Evolutionary conservation across 2,888 invertebrate species (phyloP), one percentile per base, ranked within the genome.

Genomic region (Netelia inedita): DNA sequence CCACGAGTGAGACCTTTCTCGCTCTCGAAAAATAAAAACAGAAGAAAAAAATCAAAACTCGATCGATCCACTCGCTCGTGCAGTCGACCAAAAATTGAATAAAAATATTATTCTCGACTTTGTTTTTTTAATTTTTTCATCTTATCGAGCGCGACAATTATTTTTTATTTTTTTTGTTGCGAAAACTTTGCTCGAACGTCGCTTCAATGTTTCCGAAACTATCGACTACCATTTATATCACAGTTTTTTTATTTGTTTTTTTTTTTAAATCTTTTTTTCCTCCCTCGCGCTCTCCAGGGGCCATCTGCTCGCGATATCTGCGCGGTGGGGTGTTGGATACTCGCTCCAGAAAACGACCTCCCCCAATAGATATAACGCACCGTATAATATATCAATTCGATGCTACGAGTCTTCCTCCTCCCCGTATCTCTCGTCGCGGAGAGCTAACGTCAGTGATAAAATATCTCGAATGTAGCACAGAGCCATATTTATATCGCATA

Each of bases 361-460:
- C 53, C 23, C 72, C 10, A 8, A 41, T 55, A 35, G 46, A 68
- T 74, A 53, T 43, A 1, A 35, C 35, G 35, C 35, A 46, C 41
- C 16, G 55, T 46, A 71, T 74, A 74, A 73, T 79, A 74, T 63
- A 69, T 79, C 79, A 74, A 79, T 79, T 73, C 71, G 41, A 53
- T 72, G 9, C 16, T 79, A 59, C 41, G 23, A 59, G 35, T 50
- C 63, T 53, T 11, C 66, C 35, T 59, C 1, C 35, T 6, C 8
- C 28, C 61, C 76, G 41, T 84, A 80, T 84, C 84, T 71, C 66
- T 11, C 19, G 59, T 35, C 53, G 28, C 35, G 35, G 35, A 35
- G 57, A 63, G 69, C 75, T 72, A 73, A 73, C 57, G 65, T 61
- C 61, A 65, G 68, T 84, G 80, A 84, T 84, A 84, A 84, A 84